These are phyloP conservation scores for Raja brachyura DNA, from an alignment of 2,113 vertebrate genomes.

Conservation along the genomic window DNA sequence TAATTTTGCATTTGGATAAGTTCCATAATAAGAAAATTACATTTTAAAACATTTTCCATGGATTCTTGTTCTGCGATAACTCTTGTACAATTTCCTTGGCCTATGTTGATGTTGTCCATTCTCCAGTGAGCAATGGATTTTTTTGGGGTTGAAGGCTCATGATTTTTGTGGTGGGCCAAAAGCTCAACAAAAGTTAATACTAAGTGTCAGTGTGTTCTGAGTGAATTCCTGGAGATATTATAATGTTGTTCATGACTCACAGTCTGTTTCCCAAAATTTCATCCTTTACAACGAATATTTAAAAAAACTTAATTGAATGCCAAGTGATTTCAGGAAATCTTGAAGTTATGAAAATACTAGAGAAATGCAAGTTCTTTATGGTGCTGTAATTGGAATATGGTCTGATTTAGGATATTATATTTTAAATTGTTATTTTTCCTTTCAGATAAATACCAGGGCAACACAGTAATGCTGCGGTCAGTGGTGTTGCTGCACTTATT, in stretches of 20 bases:
- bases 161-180: neutral
- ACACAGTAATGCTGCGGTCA: too few relatives aligned
- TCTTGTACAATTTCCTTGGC: neutral
- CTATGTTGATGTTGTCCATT: neutral
- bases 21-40: neutral
- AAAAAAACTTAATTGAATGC: neutral
- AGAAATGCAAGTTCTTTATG: neutral
- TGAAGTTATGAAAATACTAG: neutral
- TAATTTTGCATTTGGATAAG: neutral
- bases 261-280: neutral
- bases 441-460: too few relatives aligned
- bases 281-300: neutral
- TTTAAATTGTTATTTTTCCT: too few relatives aligned
- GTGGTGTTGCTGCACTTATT: too few relatives aligned
- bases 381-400: neutral
- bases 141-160: neutral
- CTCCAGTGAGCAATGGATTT: neutral
- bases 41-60: neutral
- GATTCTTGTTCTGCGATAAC: constrained; percentile 8
- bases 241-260: neutral
- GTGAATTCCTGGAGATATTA: constrained; percentile 16
- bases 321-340: neutral
- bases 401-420: neutral
- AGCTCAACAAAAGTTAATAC: neutral
- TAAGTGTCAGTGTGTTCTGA: neutral